Evolutionary conservation across 2,888 invertebrate genomes (phyloP).

Genomic region (Nowickia ferox): DNA sequence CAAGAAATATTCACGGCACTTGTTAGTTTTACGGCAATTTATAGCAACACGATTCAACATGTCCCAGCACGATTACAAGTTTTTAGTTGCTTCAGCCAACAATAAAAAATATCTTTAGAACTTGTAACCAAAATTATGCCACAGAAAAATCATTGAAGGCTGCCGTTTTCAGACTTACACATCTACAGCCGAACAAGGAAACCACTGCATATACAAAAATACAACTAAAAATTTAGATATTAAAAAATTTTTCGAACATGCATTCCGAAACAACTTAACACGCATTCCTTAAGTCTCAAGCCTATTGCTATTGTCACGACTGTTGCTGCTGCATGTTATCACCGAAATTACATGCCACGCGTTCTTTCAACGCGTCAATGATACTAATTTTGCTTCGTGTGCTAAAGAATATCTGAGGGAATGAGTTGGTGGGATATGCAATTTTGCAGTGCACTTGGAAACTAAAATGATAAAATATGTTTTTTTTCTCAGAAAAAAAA

Average conservation of each 20-base stretch:
- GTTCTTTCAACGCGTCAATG: constrained; percentile 61
- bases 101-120: constrained; percentile 34
- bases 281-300: constrained; percentile 64
- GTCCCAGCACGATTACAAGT: constrained; percentile 67
- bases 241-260: constrained; percentile 20
- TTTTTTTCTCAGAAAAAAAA: background rate
- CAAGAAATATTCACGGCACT: constrained; percentile 36
- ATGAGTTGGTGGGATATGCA: background rate
- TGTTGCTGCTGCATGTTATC: constrained; percentile 46
- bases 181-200: constrained; percentile 21
- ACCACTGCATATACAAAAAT: constrained; percentile 6
- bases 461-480: background rate
- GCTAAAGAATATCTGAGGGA: background rate
- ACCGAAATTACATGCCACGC: constrained; percentile 62
- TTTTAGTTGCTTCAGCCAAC: constrained; percentile 57
- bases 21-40: constrained; percentile 29
- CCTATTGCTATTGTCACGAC: constrained; percentile 25
- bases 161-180: constrained; percentile 55
- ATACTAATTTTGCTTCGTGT: constrained; percentile 59
- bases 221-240: background rate
- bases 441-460: constrained; percentile 22
- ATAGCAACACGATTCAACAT: constrained; percentile 53
- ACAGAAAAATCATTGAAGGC: constrained; percentile 52
- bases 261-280: constrained; percentile 47
- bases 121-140: constrained; percentile 35